Base-by-base conservation (phyloP, 2,888 invertebrate species). In the Eumacrocentrus americanus region DNA sequence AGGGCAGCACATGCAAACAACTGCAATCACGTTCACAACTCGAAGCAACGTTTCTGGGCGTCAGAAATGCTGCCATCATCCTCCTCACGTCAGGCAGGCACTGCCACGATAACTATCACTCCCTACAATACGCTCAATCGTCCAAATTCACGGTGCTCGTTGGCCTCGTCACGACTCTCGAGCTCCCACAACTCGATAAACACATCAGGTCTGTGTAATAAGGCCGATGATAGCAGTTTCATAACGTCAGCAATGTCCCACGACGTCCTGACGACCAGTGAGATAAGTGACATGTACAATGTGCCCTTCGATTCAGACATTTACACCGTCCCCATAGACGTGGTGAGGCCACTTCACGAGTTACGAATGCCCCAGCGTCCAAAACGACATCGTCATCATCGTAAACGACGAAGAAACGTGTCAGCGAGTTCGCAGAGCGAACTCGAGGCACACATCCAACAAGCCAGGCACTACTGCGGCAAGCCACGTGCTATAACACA, bases 161-260 rank as follows among this genome's bases (percentile, higher is more conserved):
- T 92, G 6, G 88, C 90, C 5, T 91, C 91, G 3, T 85, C 86
- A n/a, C 86, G 92, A 2, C 83, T 92, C 14, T 92, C 92, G 46
- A 92, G 91, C 76, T 92, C 92, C 60, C 92, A 94, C 80, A 93
- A 92, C 77, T 93, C 92, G 0, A 77, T 81, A 61, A 81, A 81
- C 50, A 81, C 79, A 4, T 70, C 78, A 7, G 80, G 80, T 4
- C 83, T 93, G 61, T 88, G 90, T 65, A 89, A 91, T 72, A 90
- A 89, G 81, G 88, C 86, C 1, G 92, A 92, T 74, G 93, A 93
- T 78, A 92, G 92, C 16, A 91, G 88, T 75, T 93, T 93, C 77
- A 93, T 93, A 67, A 93, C 92, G 0, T 92, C 92, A 75, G 93
- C 93, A 29, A 92, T 93, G 84, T 93, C 92, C 0, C 93, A 93